Conservation (phyloP, 1,140 invertebrate genomes). For the Phthorimaea operculella region DNA sequence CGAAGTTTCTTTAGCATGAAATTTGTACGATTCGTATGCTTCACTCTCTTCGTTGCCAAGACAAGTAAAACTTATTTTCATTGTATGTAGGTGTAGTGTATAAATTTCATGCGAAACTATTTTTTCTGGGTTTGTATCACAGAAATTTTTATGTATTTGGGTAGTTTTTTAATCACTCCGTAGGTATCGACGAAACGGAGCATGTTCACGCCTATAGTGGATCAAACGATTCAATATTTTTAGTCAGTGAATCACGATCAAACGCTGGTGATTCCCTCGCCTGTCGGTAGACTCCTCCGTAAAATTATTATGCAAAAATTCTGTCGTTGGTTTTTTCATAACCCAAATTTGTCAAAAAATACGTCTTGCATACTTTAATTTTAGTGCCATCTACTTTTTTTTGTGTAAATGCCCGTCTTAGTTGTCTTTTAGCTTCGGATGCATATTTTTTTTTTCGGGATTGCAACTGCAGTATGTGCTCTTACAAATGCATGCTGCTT, state of each 20-base stretch:
- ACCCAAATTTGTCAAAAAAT: conserved; percentile 11
- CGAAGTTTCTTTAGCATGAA: conserved; percentile 3
- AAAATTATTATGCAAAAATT: conserved; percentile 3
- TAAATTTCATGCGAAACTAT: conserved; percentile 11
- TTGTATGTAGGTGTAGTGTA: conserved; percentile 8
- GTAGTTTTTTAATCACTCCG: conserved; percentile 9
- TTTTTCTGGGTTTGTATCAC: conserved; percentile 6
- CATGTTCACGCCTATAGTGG: conserved; percentile 16
- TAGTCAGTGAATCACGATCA: conserved; percentile 5
- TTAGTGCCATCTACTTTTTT: conserved; percentile 7
- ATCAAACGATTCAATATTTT: conserved; percentile 12
- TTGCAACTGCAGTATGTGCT: not conserved
- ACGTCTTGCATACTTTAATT: conserved; percentile 9
- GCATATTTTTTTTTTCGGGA: conserved; percentile 6
- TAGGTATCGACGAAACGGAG: conserved; percentile 11
- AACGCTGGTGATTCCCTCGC: not conserved
- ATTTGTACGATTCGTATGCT: conserved; percentile 9
- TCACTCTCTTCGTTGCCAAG: conserved; percentile 18
- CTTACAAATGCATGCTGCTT: not conserved
- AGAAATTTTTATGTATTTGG: conserved; percentile 13
- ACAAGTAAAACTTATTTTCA: conserved; percentile 13
- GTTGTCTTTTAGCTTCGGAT: conserved; percentile 10
- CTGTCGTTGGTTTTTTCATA: conserved; percentile 10
- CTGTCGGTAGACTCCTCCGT: not conserved
- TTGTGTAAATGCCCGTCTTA: conserved; percentile 4